A percentile compares a stretch with the other conserved stretches of the same genome.
Evolutionary conservation across 2,888 invertebrate species (phyloP).

Genomic region (Papilio elwesi): DNA sequence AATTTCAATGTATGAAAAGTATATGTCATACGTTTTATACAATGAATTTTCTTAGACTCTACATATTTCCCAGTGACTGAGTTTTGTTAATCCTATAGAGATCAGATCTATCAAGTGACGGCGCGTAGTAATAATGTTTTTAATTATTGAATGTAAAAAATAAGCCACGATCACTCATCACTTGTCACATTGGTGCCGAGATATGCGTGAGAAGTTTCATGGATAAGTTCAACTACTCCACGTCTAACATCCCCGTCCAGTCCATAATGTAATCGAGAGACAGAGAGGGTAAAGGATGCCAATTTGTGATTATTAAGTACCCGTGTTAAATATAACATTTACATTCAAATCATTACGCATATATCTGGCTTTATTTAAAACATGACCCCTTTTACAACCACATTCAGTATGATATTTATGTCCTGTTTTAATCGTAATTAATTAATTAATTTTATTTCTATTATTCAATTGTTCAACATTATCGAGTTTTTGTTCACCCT

Average conservation of each 20-base stretch:
- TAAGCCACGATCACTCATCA: neutral
- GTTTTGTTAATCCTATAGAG: neutral
- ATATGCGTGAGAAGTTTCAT: neutral
- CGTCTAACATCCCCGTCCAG: neutral
- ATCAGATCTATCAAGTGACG: neutral
- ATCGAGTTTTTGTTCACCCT: conserved; percentile 6
- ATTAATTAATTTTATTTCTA: neutral
- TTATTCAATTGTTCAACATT: conserved; percentile 1
- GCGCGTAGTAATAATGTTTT: neutral
- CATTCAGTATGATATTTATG: neutral
- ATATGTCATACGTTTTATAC: too few relatives aligned
- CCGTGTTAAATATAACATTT: too few relatives aligned
- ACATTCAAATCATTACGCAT: too few relatives aligned
- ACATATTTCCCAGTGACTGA: conserved; percentile 2
- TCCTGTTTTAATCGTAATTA: neutral
- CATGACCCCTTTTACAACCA: neutral
- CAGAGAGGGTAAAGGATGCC: too few relatives aligned
- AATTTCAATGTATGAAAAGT: conserved; percentile 23
- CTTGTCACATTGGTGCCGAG: neutral
- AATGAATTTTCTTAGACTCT: too few relatives aligned
- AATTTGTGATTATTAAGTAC: too few relatives aligned
- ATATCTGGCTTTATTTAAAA: too few relatives aligned
- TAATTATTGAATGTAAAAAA: neutral
- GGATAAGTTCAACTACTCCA: neutral
- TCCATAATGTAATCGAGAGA: neutral